Evolutionary conservation across 2,797 vertebrate genomes (phyloP), one percentile per base, ranked within the genome.

Genomic region (Tenualosa ilisha): DNA sequence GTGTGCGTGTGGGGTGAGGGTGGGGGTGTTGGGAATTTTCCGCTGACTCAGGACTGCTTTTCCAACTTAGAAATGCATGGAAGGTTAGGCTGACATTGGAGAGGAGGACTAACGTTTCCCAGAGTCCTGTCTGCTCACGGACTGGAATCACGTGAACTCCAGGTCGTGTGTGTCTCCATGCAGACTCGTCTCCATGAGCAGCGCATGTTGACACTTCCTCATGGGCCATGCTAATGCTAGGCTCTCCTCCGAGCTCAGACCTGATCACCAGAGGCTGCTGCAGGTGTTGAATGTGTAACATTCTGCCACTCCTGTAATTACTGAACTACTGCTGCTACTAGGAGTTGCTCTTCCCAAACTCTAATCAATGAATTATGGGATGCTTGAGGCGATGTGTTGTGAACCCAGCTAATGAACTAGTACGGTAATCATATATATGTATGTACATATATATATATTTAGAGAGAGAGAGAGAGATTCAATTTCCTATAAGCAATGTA

Each of bases 11-110:
- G 17, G 2, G 59, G 2, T n/a, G n/a, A n/a, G 59, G 15, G 59
- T 40, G 65, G 56, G n/a, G 54, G 17, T 82, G 59, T 37, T 17
- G 85, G 88, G 91, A 91, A 93, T 91, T 91, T n/a, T 91, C 92
- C 87, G 92, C 91, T 91, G 88, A 93, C 90, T 93, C 90, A 68
- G 85, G 81, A 81, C 63, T 86, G 87, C 86, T 87, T 84, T 54
- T 86, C 54, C 81, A 82, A 68, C 82, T 31, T 87, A 85, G 82
- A 85, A 83, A 63, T 84, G 65, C 12, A 72, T 40, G 9, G 31
- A 72, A 15, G 26, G 65, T 72, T 72, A 72, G 65, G 26, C 65
- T 40, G 31, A 40, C 26, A 65, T 24, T 65, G 61, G 61, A 24
- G 61, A 11, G 61, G 61, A 65, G n/a, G 61, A 24, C 59, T 63